Percentiles rank a stretch among this genome's conserved stretches.
Evolutionary conservation across 2,113 vertebrate species (phyloP).

Genomic region (Seriola quinqueradiata): DNA sequence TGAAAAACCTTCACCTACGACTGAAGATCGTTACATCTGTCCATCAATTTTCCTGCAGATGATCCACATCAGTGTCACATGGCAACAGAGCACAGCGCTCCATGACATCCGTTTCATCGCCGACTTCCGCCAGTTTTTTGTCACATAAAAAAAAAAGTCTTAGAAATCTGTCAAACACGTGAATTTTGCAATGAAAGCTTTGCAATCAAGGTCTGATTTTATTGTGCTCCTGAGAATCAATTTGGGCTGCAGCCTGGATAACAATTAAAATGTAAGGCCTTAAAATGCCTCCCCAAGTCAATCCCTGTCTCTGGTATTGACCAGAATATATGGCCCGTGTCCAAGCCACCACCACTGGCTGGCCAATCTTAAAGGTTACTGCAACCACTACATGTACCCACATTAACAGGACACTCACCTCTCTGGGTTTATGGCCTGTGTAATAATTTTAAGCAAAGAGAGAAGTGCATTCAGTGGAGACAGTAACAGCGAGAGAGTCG

Average conservation of each 20-base stretch:
- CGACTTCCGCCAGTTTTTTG: not conserved
- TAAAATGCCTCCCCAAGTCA: constrained; percentile 71
- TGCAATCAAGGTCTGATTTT: constrained; percentile 43
- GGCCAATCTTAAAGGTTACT: constrained; percentile 84
- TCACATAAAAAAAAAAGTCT: not conserved
- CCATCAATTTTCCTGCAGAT: not conserved
- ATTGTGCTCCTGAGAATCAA: constrained; percentile 51
- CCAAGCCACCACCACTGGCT: constrained; percentile 68
- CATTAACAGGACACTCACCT: constrained; percentile 82
- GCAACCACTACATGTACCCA: constrained; percentile 80
- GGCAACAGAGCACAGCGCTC: not conserved
- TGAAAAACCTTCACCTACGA: not conserved
- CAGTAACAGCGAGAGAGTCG: constrained; percentile 77
- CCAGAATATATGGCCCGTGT: constrained; percentile 78
- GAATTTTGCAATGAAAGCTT: constrained; percentile 27
- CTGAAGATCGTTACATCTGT: not conserved
- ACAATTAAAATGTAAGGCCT: constrained; percentile 76
- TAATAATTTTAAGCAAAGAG: constrained; percentile 85
- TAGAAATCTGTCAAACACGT: constrained; percentile 1
- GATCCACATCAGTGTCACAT: constrained; percentile 12
- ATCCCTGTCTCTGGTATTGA: constrained; percentile 70
- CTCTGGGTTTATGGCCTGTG: constrained; percentile 83
- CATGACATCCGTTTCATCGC: not conserved
- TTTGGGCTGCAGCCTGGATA: constrained; percentile 44
- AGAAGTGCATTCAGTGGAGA: constrained; percentile 80